Percentiles rank a stretch among this genome's conserved stretches.
Conservation (phyloP, 2,113 vertebrate species). For the Cephalopterus ornatus region DNA sequence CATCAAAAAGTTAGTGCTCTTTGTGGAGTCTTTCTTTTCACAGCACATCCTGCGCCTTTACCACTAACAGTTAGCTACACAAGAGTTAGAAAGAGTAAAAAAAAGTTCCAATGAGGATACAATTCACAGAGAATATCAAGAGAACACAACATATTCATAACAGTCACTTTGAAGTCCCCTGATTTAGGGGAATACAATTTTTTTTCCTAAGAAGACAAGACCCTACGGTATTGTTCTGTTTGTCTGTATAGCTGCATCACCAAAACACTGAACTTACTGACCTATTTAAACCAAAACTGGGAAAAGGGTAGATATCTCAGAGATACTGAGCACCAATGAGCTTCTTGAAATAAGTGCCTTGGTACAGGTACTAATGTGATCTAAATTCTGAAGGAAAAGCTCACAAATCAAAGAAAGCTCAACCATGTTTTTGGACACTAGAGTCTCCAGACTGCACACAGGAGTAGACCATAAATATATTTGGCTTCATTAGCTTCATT, state of each 20-base stretch:
- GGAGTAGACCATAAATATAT: neutral
- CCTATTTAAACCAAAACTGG: neutral
- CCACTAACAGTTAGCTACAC: neutral
- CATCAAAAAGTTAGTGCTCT: neutral
- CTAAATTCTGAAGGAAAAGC: neutral
- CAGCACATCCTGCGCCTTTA: neutral
- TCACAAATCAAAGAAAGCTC: neutral
- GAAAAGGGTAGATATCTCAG: neutral
- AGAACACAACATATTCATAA: neutral
- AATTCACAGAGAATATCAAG: neutral
- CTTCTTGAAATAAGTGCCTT: neutral
- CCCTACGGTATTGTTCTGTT: neutral
- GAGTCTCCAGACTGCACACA: neutral
- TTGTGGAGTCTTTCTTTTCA: neutral
- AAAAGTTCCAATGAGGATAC: neutral
- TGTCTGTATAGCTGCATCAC: neutral
- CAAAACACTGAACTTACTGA: neutral
- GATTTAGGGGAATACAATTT: neutral
- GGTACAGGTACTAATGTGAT: neutral
- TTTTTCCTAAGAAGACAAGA: neutral
- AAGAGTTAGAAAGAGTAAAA: neutral
- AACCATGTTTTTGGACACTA: neutral
- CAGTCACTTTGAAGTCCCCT: neutral
- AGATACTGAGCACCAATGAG: neutral
- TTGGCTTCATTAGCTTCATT: neutral